Evolutionary conservation across 2,888 invertebrate genomes (phyloP), one percentile per base, ranked within the genome.

Genomic region (Rhaphigaster nebulosa): DNA sequence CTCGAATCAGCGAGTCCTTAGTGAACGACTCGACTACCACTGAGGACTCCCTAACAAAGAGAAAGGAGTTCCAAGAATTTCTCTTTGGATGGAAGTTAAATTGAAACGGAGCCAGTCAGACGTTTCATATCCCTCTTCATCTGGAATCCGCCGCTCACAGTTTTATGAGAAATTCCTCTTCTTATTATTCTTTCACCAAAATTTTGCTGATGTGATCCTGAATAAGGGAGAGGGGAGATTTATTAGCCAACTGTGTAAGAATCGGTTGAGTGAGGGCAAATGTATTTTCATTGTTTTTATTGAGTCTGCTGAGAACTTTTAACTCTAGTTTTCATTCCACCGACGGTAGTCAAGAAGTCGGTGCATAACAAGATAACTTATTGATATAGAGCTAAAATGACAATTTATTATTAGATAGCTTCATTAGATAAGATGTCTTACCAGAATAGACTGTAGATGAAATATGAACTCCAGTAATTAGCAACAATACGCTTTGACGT

Each of bases 121-220:
- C 65, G 29, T 65, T 65, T 65, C 29, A 65, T 60, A 15, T 2
- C 29, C 10, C 29, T 34, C 70, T 34, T 70, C 70, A 65, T 65
- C 65, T 29, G 65, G 65, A 65, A 65, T 65, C 70, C 20, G 6
- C 34, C 15, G 6, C 23, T 38, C 70, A 34, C 38, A 38, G 20
- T 76, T 76, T 76, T 76, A 76, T 76, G 70, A 76, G 70, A 76
- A 76, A 76, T 76, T 76, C 70, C 70, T 76, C 38, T 34, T 76
- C 70, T 76, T 8, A 34, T 70, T 5, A 38, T 76, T 38, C 70
- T 76, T 38, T 76, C 18, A 0, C 18, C 1, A 13, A 76, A 18
- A 76, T 34, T 34, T 38, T 34, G 70, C 70, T 20, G 34, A 23
- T 20, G 20, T 38, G 1, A 76, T 38, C 70, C 23, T 38, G 38